Percentiles rank a stretch among this genome's conserved stretches.
These are phyloP conservation scores for Spermophilus dauricus DNA, from an alignment of 2,113 vertebrate species.

Conservation along the genomic window DNA sequence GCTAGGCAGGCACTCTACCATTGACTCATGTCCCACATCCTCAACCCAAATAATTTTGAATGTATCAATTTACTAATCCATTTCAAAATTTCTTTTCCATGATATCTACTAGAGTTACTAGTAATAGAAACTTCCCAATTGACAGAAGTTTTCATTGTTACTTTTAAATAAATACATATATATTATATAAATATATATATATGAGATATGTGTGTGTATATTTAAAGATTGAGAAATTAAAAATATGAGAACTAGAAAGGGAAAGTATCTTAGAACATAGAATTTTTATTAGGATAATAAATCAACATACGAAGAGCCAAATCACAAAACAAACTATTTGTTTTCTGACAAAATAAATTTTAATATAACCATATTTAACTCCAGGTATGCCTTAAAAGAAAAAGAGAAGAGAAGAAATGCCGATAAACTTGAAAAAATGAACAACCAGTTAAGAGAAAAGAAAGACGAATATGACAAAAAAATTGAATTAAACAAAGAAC, in stretches of 20 bases:
- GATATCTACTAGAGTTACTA: neutral
- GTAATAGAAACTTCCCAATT: neutral
- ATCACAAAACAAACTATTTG: neutral
- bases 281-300: neutral
- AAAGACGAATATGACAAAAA: conserved; percentile 92
- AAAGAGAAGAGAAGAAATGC: conserved; percentile 91
- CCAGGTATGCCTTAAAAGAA: conserved; percentile 93
- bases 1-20: too few relatives aligned
- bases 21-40: too few relatives aligned
- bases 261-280: neutral
- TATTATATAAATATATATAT: neutral
- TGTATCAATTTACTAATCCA: neutral
- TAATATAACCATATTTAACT: conserved; percentile 59
- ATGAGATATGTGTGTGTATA: neutral
- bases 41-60: neutral
- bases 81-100: neutral
- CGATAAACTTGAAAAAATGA: conserved; percentile 89
- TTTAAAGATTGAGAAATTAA: conserved; percentile 15
- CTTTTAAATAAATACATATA: neutral
- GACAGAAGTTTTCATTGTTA: neutral
- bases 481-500: conserved; percentile 86
- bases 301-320: neutral
- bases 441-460: conserved; percentile 90
- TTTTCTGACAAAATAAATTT: conserved; percentile 14
- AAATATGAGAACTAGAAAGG: neutral